Evolutionary conservation across 2,888 invertebrate genomes (phyloP), one percentile per base, ranked within the genome.

Genomic region (Lycia hirtaria): DNA sequence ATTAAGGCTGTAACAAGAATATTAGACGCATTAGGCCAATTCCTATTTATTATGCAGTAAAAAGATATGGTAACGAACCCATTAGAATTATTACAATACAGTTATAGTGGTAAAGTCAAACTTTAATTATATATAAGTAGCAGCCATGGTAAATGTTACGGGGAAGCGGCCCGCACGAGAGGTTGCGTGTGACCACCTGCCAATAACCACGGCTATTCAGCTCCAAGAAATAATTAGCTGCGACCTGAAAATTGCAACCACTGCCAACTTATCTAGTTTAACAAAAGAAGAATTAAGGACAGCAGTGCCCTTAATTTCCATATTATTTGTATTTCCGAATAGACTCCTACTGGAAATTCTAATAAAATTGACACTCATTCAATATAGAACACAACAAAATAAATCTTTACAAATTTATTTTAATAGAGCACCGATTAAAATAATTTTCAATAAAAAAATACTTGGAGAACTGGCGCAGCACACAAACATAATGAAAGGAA

Each of bases 111-210:
- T 62, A 50, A 62, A 61, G 64, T 60, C 63, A 66, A 69, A 69
- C 68, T 73, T 79, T 80, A 78, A 82, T 80, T 80, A 80, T 73
- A 73, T 75, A 78, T 75, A 81, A 85, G 76, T 80, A 79, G 74
- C 55, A 73, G 64, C 64, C 56, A 73, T 75, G 67, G 72, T 76
- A 73, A 76, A 67, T 60, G 67, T 67, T 75, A 72, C 68, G 67
- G 56, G 68, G 71, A 67, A 71, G 67, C 61, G 60, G 63, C 64
- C 60, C 76, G 78, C 89, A 89, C 90, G 90, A 75, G 66, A 87
- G 70, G 51, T 90, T 75, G 90, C 90, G 88, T 91, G 90, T 68
- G 72, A 71, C 76, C 76, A 76, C 78, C 86, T 84, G 87, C 83
- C 85, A 86, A 87, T 88, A 87, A 49, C 51, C 44, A 44, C 50